Evolutionary conservation across 2,888 invertebrate species (phyloP).

Genomic region (Koerneria pararmatus): DNA sequence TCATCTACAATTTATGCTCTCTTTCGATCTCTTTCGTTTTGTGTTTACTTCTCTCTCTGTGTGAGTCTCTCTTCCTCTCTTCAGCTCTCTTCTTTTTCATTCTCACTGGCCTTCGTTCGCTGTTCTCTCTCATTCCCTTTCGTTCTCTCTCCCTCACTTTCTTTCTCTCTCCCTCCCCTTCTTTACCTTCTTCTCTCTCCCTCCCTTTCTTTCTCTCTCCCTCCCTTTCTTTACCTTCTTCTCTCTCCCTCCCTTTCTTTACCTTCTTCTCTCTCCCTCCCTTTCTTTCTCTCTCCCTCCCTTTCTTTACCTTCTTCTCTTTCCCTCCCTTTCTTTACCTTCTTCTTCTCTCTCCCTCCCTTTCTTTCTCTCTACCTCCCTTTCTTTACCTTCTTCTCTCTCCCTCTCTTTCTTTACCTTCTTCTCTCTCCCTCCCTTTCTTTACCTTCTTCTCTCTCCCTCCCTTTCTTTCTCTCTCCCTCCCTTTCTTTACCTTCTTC

Average conservation of each 20-base stretch:
- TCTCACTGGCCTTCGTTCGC: not conserved
- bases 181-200: not conserved
- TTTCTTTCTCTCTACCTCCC: not conserved
- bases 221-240: not conserved
- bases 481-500: not conserved
- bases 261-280: not conserved
- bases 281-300: not conserved
- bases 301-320: not conserved
- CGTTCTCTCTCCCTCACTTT: too few species aligned
- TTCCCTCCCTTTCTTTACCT: not conserved
- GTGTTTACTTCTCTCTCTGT: conserved; percentile 8
- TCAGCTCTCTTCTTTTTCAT: not conserved
- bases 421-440: not conserved
- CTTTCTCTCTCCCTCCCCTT: conserved; percentile 2
- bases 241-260: not conserved
- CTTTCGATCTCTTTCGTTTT: conserved; percentile 20
- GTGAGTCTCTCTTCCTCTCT: not conserved
- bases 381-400: not conserved
- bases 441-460: too few species aligned
- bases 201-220: not conserved
- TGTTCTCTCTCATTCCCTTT: too few species aligned
- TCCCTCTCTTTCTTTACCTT: not conserved
- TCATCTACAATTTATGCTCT: too few species aligned
- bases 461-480: not conserved
- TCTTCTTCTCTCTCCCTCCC: not conserved